These are phyloP conservation scores for Cerceris rybyensis DNA, from an alignment of 2,888 invertebrate genomes.

Conservation along the genomic window DNA sequence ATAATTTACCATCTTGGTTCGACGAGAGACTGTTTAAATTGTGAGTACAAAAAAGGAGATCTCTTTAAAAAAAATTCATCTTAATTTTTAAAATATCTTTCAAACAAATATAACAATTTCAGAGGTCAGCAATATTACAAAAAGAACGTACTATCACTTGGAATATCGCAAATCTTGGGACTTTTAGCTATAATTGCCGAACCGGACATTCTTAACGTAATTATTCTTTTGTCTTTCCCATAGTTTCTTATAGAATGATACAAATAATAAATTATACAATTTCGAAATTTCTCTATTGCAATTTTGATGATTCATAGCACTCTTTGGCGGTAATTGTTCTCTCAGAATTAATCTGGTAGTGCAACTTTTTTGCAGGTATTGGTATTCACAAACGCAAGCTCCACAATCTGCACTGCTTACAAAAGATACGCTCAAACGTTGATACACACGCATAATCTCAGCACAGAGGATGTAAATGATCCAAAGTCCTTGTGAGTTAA, in stretches of 20 bases:
- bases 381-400: conserved; percentile 85
- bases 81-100: not conserved
- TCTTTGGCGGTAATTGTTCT: too few relatives aligned
- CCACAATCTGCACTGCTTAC: conserved; percentile 85
- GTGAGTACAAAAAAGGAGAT: conserved; percentile 53
- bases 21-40: conserved; percentile 84
- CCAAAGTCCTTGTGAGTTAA: conserved; percentile 65
- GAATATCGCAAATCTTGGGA: conserved; percentile 87
- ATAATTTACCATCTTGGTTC: conserved; percentile 50
- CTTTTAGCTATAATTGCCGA: conserved; percentile 88
- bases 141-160: conserved; percentile 86
- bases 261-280: too few relatives aligned
- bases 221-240: not conserved
- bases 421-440: conserved; percentile 90
- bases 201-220: conserved; percentile 87
- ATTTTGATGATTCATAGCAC: too few relatives aligned
- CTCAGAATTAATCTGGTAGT: too few relatives aligned
- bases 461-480: conserved; percentile 83
- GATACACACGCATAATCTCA: conserved; percentile 89
- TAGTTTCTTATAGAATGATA: too few relatives aligned
- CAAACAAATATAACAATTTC: conserved; percentile 16
- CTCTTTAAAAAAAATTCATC: not conserved
- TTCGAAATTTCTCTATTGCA: too few relatives aligned
- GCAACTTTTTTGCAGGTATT: too few relatives aligned
- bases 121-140: conserved; percentile 88